A percentile compares a stretch with the other conserved stretches of the same genome.
phyloP scores from a whole-genome alignment of 2,797 vertebrate genomes.

The Falco concolor region DNA sequence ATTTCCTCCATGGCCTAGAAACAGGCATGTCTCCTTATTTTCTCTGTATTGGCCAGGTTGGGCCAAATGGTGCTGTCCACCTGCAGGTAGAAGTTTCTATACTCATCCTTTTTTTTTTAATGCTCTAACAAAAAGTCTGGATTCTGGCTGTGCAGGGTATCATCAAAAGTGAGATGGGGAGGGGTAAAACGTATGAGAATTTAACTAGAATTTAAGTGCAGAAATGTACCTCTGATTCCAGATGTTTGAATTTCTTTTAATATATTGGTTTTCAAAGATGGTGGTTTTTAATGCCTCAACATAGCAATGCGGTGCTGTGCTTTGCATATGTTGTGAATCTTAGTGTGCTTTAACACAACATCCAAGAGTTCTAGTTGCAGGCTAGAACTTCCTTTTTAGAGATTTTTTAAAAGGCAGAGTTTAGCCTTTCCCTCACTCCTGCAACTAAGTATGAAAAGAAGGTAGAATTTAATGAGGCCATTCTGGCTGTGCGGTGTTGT shows the following conservation, averaged over 20 bases:
- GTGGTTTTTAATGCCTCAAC: neutral
- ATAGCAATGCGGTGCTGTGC: fast-evolving
- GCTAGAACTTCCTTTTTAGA: neutral
- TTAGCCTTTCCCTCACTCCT: neutral
- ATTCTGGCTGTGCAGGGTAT: no score
- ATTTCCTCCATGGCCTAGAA: neutral
- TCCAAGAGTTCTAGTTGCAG: neutral
- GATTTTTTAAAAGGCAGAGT: neutral
- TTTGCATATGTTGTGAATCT: neutral
- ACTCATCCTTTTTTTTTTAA: neutral
- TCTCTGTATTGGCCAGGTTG: neutral
- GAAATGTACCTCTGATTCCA: neutral
- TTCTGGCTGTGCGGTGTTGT: neutral
- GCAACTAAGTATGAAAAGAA: neutral
- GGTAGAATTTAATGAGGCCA: neutral
- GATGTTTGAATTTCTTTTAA: neutral
- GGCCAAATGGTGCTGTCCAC: neutral
- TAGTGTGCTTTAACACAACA: neutral
- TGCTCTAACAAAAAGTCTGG: neutral
- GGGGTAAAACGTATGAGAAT: neutral
- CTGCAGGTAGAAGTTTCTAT: neutral
- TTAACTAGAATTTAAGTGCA: neutral
- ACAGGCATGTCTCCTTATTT: fast-evolving
- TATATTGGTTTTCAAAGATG: neutral
- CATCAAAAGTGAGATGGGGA: neutral